These are phyloP conservation scores for Hycleus cichorii DNA, from an alignment of 1,140 invertebrate species.

Conservation along the genomic window DNA sequence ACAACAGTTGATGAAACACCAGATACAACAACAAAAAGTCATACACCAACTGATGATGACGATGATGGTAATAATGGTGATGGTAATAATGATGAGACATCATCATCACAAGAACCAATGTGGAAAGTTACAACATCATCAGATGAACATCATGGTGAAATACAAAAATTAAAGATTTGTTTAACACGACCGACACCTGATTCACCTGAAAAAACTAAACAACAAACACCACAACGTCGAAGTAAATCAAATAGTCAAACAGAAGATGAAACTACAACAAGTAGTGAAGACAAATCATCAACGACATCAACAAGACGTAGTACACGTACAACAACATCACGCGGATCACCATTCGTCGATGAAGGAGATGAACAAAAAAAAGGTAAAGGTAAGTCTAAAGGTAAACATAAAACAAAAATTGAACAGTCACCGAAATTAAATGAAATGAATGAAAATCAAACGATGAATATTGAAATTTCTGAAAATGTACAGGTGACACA, in stretches of 20 bases:
- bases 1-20: slow-evolving; percentile 1
- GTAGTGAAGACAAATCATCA: slow-evolving; percentile 18
- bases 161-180: slow-evolving; percentile 27
- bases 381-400: slow-evolving; percentile 40
- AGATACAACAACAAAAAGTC: slow-evolving; percentile 13
- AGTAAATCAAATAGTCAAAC: slow-evolving; percentile 21
- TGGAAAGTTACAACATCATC: slow-evolving; percentile 17
- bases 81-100: not conserved
- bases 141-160: slow-evolving; percentile 14
- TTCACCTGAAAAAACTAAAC: slow-evolving; percentile 23
- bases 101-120: slow-evolving; percentile 11
- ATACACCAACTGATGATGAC: slow-evolving; percentile 8
- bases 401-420: slow-evolving; percentile 37
- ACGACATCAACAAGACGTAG: slow-evolving; percentile 9
- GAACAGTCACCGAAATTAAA: slow-evolving; percentile 23
- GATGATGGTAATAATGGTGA: not conserved
- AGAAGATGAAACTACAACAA: slow-evolving; percentile 15
- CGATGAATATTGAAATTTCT: slow-evolving; percentile 30
- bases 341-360: slow-evolving; percentile 20
- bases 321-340: slow-evolving; percentile 7
- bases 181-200: slow-evolving; percentile 16
- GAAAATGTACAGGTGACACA: slow-evolving; percentile 38
- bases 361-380: slow-evolving; percentile 30
- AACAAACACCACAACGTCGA: slow-evolving; percentile 1
- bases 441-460: slow-evolving; percentile 29